phyloP scores from a whole-genome alignment of 2,113 vertebrate species.

The Ciconia maguari region DNA sequence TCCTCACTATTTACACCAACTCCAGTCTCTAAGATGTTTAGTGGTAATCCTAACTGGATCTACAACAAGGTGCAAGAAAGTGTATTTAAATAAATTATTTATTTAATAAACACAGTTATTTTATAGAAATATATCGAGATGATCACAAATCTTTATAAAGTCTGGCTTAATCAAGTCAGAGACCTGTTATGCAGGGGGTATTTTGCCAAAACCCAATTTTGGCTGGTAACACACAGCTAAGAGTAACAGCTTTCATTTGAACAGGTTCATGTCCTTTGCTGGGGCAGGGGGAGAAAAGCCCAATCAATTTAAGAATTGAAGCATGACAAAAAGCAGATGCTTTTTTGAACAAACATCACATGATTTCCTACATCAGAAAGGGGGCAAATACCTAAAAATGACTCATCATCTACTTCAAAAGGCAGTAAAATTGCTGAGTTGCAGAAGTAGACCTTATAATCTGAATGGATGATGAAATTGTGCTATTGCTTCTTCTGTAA shows the following conservation, averaged over 20 bases:
- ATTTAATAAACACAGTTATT: neutral
- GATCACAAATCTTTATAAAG: neutral
- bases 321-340: neutral
- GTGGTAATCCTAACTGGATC: neutral
- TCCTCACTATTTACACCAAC: neutral
- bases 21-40: neutral
- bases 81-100: neutral
- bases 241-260: neutral
- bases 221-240: neutral
- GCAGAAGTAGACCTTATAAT: neutral
- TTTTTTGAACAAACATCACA: neutral
- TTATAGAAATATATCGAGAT: neutral
- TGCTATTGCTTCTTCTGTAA: neutral
- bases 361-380: neutral
- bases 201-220: neutral
- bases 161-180: neutral
- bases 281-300: fast-evolving
- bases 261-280: neutral
- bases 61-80: neutral
- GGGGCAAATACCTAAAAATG: neutral
- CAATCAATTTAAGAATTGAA: neutral
- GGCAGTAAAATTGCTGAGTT: neutral
- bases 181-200: neutral
- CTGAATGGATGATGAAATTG: neutral
- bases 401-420: neutral